Evolutionary conservation across 2,797 vertebrate genomes (phyloP).

Genomic region (Phalanger gymnotis): DNA sequence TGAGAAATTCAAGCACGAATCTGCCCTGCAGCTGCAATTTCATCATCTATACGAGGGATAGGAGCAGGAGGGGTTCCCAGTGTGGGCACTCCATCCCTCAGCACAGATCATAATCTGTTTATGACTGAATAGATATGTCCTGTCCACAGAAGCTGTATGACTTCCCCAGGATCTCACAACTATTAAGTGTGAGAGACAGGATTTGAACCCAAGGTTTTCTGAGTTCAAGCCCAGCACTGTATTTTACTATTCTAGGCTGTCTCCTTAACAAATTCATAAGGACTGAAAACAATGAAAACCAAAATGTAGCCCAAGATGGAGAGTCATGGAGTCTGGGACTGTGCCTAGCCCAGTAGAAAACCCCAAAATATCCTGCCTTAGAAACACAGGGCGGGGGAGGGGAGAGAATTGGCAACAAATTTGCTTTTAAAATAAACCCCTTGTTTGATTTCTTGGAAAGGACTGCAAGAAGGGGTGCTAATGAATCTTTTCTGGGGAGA

Average conservation of each 20-base stretch:
- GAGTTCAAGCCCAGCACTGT: background rate
- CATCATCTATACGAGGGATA: background rate
- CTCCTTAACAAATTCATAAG: constrained; percentile 28
- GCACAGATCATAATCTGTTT: background rate
- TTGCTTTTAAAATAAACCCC: background rate
- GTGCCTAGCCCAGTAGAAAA: constrained; percentile 37
- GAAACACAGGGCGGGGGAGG: constrained; percentile 36
- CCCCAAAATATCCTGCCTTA: constrained; percentile 60
- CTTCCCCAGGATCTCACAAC: background rate
- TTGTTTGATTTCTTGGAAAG: background rate
- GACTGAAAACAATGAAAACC: constrained; percentile 74
- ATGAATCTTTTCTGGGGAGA: background rate
- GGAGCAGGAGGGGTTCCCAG: background rate
- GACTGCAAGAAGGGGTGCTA: background rate
- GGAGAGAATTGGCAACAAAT: constrained; percentile 50
- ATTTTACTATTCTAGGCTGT: background rate
- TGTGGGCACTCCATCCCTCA: background rate
- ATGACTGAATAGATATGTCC: background rate
- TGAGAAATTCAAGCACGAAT: background rate
- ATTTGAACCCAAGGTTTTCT: background rate
- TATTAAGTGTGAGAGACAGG: background rate
- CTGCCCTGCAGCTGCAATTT: background rate
- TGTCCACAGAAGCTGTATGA: background rate
- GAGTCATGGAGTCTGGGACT: background rate
- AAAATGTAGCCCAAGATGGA: constrained; percentile 66